phyloP scores from a whole-genome alignment of 2,888 invertebrate species.

The Mycalesis mineus region DNA sequence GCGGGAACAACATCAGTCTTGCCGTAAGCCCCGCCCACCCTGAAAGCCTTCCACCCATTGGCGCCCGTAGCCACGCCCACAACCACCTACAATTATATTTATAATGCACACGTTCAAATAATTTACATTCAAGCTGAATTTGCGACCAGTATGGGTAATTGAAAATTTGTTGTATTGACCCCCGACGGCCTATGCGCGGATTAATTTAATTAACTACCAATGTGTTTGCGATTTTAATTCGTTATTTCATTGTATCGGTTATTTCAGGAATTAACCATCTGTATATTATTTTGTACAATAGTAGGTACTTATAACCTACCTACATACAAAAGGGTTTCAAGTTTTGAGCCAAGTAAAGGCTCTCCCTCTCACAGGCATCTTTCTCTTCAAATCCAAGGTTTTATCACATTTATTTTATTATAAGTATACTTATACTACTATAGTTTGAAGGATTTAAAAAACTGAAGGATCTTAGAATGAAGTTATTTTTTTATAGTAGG shows the following conservation, averaged over 20 bases:
- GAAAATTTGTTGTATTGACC: constrained; percentile 78
- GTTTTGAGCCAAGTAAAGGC: no score
- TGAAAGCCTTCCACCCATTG: constrained; percentile 55
- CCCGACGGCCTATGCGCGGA: constrained; percentile 53
- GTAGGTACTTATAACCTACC: not conserved
- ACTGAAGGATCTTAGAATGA: no score
- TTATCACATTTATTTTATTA: no score
- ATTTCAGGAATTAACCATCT: constrained; percentile 3
- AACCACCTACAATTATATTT: constrained; percentile 76
- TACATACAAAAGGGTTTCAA: no score
- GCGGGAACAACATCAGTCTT: constrained; percentile 72
- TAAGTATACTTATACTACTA: no score
- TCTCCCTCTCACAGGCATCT: no score
- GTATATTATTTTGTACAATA: no score
- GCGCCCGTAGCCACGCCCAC: constrained; percentile 59
- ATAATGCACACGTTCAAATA: constrained; percentile 76
- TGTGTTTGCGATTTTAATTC: constrained; percentile 29
- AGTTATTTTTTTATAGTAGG: no score
- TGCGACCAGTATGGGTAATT: constrained; percentile 75
- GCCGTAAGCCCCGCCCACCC: constrained; percentile 59
- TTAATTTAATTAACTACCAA: constrained; percentile 50
- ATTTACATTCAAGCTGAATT: constrained; percentile 78
- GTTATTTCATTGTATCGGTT: constrained; percentile 29
- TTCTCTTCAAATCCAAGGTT: no score
- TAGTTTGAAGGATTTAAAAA: no score